Evolutionary conservation across 1,140 invertebrate genomes (phyloP).

Genomic region (Solenopsis invicta): DNA sequence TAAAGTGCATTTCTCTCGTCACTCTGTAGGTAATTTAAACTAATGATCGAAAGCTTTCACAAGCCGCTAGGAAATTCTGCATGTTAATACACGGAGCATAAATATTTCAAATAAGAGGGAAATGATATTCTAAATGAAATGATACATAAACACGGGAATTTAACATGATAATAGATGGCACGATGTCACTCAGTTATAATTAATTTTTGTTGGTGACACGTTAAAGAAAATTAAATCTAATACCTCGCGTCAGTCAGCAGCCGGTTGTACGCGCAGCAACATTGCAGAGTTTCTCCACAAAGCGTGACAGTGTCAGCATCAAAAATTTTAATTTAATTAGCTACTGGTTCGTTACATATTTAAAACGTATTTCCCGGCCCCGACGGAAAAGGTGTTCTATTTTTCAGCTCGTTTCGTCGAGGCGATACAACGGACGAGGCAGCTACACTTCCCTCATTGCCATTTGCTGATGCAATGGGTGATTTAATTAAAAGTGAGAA

Average conservation of each 20-base stretch:
- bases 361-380: slow-evolving; percentile 37
- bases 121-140: neutral
- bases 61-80: neutral
- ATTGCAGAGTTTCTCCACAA: neutral
- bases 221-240: slow-evolving; percentile 36
- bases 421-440: neutral
- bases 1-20: neutral
- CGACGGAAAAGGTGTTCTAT: slow-evolving; percentile 1
- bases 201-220: slow-evolving; percentile 10
- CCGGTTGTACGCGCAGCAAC: neutral
- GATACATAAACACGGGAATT: neutral
- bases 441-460: slow-evolving; percentile 69
- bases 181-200: neutral
- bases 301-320: neutral
- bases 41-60: neutral
- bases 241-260: neutral
- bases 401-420: slow-evolving; percentile 37
- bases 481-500: slow-evolving; percentile 67
- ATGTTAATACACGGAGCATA: neutral
- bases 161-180: neutral
- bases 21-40: neutral
- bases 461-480: slow-evolving; percentile 66
- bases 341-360: slow-evolving; percentile 37
- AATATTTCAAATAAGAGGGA: neutral
- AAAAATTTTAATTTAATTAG: slow-evolving; percentile 58